Evolutionary conservation across 2,888 invertebrate genomes (phyloP), one percentile per base, ranked within the genome.

Genomic region (Macroteleia sp.): DNA sequence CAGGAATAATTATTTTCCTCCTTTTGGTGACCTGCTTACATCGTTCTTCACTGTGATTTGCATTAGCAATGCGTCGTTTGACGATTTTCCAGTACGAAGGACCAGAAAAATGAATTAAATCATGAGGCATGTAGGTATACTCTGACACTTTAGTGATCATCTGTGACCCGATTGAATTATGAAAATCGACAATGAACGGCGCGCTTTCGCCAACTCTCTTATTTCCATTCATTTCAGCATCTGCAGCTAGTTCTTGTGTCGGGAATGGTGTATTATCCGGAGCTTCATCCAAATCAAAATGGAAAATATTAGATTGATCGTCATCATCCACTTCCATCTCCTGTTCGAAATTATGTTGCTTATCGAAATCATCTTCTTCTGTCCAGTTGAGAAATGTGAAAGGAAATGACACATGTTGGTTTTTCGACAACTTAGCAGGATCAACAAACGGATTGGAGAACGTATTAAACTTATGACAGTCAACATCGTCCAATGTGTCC

Each of bases 61-160:
- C 4, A 30, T 4, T 20, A 8, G 8, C 28, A 6, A 25, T 48
- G 4, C 44, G 61, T 9, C 34, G 61, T 20, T 46, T 67, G 1
- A 93, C 94, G 44, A 95, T 93, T 84, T 95, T 95, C 97, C 97
- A 97, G 91, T 97, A 96, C 42, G 94, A 92, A 22, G 97, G 97
- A 0, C 97, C 97, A 20, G 96, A 96, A 96, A 97, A 97, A 81
- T 87, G 85, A 44, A 89, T 82, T 9, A 80, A 79, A n/a, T 86
- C 48, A 22, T 57, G 77, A 9, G 82, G 82, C 4, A 89, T 12
- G 50, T 86, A 88, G 0, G 89, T 87, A 56, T 90, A 90, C 52
- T 90, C 90, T 0, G 82, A 82, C 3, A 36, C 41, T 67, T 82
- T 80, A 12, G 56, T 41, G 8, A 70, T 52, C 0, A 17, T 19